phyloP scores from a whole-genome alignment of 2,888 invertebrate genomes.

The Dorcus hopei region DNA sequence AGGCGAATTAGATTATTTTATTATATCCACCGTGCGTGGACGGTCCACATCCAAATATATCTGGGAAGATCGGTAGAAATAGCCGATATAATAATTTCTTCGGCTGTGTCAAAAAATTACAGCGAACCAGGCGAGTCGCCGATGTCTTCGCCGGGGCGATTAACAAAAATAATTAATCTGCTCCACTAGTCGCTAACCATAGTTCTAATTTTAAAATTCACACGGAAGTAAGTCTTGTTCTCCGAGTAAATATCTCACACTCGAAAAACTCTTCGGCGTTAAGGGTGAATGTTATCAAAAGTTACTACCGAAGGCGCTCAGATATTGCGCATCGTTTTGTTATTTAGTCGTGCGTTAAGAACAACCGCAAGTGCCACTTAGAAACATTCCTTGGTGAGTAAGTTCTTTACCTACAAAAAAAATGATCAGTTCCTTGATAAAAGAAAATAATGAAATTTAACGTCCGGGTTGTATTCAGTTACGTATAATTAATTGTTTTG shows the following conservation, averaged over 20 bases:
- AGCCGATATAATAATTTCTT: conserved; percentile 10
- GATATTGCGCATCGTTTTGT: conserved; percentile 11
- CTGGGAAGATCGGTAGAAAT: conserved; percentile 3
- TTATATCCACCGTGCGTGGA: not conserved
- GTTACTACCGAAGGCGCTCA: conserved; percentile 13
- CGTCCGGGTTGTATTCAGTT: too few relatives aligned
- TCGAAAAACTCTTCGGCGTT: conserved; percentile 11
- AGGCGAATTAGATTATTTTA: not conserved
- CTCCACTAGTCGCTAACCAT: not conserved
- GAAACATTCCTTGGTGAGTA: too few relatives aligned
- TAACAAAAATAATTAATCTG: not conserved
- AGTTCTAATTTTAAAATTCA: conserved; percentile 12
- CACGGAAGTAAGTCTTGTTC: conserved; percentile 10
- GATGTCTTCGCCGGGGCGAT: not conserved
- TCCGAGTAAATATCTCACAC: conserved; percentile 8
- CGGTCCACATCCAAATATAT: conserved; percentile 5
- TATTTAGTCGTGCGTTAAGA: conserved; percentile 4
- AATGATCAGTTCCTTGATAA: too few relatives aligned
- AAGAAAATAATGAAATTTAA: too few relatives aligned
- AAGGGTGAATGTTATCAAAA: conserved; percentile 18
- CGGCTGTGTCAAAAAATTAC: conserved; percentile 4
- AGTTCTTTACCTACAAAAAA: too few relatives aligned
- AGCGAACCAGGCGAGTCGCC: not conserved
- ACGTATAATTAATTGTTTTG: too few relatives aligned
- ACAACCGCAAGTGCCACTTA: too few relatives aligned